phyloP scores from a whole-genome alignment of 2,888 invertebrate genomes.

The Leucophora obtusa region DNA sequence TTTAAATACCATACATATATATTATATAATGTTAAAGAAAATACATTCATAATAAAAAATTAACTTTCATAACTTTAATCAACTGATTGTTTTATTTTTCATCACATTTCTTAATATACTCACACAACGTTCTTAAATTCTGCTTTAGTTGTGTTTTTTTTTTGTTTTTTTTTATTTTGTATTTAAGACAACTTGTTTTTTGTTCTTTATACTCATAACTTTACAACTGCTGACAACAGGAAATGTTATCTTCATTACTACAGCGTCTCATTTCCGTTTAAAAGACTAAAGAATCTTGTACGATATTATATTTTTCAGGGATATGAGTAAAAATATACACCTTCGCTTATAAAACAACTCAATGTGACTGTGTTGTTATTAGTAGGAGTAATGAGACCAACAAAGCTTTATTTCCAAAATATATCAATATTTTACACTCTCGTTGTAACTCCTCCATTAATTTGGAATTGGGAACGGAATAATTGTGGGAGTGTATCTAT shows the following conservation, averaged over 20 bases:
- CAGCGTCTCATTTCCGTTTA: slow-evolving; percentile 69
- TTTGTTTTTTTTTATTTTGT: slow-evolving; percentile 27
- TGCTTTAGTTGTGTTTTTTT: slow-evolving; percentile 18
- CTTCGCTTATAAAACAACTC: background rate
- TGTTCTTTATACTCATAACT: slow-evolving; percentile 60
- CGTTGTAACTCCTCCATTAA: no score
- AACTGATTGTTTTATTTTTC: slow-evolving; percentile 62
- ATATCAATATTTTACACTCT: no score
- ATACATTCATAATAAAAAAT: background rate
- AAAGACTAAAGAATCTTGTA: slow-evolving; percentile 26
- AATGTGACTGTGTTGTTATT: background rate
- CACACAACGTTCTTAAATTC: slow-evolving; percentile 40
- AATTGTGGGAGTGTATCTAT: no score
- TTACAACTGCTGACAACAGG: slow-evolving; percentile 71
- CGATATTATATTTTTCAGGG: slow-evolving; percentile 14
- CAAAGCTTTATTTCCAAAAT: no score
- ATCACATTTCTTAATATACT: slow-evolving; percentile 32
- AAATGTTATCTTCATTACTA: slow-evolving; percentile 74
- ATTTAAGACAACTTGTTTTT: slow-evolving; percentile 20
- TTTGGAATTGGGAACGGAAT: no score
- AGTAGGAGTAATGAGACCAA: background rate
- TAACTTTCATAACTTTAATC: slow-evolving; percentile 44
- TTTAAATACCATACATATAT: no score
- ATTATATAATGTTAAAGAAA: background rate
- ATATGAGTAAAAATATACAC: background rate